Evolutionary conservation across 2,797 vertebrate genomes (phyloP), one percentile per base, ranked within the genome.

Genomic region (Melanotaenia pygmaea): DNA sequence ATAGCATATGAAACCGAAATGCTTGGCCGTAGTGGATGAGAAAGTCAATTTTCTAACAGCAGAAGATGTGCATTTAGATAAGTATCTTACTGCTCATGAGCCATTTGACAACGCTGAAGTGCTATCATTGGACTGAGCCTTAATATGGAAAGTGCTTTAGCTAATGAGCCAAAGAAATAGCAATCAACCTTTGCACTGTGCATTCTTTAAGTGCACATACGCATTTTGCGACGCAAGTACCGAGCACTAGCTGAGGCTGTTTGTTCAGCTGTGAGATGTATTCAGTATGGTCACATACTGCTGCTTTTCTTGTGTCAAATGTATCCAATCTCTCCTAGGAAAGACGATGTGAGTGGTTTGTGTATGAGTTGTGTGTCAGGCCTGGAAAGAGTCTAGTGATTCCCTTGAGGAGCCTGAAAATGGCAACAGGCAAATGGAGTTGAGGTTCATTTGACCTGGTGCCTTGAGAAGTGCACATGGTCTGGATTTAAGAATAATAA

Each of bases 391-490:
- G 76, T 66, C 76, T 63, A 62, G 62, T n/a, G 77, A 77, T 84
- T 90, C 84, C 79, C 87, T 76, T 37, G 73, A 86, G 88, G 73
- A 83, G 72, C 59, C 68, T 76, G 79, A 75, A 93, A 92, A 90
- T 80, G 87, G 87, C 88, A 88, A 82, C 71, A 70, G 74, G 82
- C 70, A 77, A 89, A 89, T 76, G 72, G 66, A 89, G 84, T 71
- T 60, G 80, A 87, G 78, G 69, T 83, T 88, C 92, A 93, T 92
- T 88, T 94, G 92, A 94, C 86, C 83, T 38, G 82, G 59, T 79
- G 86, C 72, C 81, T 85, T 59, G 64, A 87, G 86, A 86, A 70
- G 70, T 5, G 64, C 91, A 88, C 87, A 90, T 86, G 87, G 43
- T 89, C 76, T 66, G 70, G 80, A 91, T 87, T 92, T 89, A 77